Evolutionary conservation across 2,113 vertebrate species (phyloP), one percentile per base, ranked within the genome.

Genomic region (Meles meles): DNA sequence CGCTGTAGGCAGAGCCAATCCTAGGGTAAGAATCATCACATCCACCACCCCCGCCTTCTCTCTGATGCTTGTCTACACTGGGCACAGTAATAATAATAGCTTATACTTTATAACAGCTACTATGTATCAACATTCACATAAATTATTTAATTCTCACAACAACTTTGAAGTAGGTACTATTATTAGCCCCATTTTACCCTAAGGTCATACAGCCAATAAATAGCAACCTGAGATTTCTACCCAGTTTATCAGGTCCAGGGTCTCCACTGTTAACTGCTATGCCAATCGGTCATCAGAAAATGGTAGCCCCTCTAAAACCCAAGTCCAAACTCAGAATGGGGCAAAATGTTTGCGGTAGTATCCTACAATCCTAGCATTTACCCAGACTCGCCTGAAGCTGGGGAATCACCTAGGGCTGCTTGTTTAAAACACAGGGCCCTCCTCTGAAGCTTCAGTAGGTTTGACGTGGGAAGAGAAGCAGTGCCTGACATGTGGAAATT

Each of bases 131-230:
- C 63, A 90, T 49, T 90, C 88, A 67, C 76, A 47, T 71, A 92
- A 90, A 96, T 92, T 87, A 92, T 87, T 88, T 96, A 80, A 90
- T 96, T 96, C 89, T 95, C 76, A 89, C 81, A 95, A 87, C 67
- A 90, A 67, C 82, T 94, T 84, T 87, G 92, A 65, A 79, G 86
- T 92, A 63, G 71, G 7, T 61, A 80, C 37, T 93, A 84, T 72
- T 88, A 96, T 95, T 96, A 93, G 80, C 83, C 74, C 37, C 69
- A 81, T 96, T 93, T 92, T 79, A 93, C 77, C 85, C 65, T 82
- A 86, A 90, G 83, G 55, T 92, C 34, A n/a, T 9, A 7, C 1
- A 80, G 79, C 47, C 72, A 79, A 3, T 57, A 79, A 89, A 61
- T 72, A 61, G 49, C 90, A 97, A 83, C 90, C 74, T 77, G 67